These are phyloP conservation scores for Tigriopus japonicus DNA, from an alignment of 1,140 invertebrate species.

Conservation along the genomic window DNA sequence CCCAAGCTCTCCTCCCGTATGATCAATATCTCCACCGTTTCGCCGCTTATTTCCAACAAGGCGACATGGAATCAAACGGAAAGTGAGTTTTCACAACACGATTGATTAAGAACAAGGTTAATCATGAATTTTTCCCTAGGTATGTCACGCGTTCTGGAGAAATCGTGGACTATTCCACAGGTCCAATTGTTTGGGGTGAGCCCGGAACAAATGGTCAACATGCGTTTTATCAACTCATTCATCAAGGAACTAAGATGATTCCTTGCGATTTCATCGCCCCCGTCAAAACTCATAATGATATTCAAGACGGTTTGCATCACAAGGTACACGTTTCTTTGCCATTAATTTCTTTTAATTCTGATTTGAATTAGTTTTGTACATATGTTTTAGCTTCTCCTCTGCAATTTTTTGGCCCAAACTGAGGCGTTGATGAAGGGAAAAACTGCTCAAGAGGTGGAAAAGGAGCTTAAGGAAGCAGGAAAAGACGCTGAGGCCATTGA, in stretches of 20 bases:
- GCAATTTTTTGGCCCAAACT: slow-evolving; percentile 97
- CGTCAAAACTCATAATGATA: slow-evolving; percentile 77
- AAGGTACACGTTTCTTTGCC: slow-evolving; percentile 30
- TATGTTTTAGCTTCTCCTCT: slow-evolving; percentile 60
- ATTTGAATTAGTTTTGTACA: slow-evolving; percentile 6
- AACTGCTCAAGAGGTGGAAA: slow-evolving; percentile 36
- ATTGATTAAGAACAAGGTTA: slow-evolving; percentile 12
- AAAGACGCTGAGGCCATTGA: slow-evolving; percentile 34
- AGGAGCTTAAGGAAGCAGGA: slow-evolving; percentile 24
- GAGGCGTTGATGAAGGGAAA: slow-evolving; percentile 92
- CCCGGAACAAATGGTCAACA: slow-evolving; percentile 99
- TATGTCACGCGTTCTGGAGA: slow-evolving; percentile 49
- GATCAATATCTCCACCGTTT: slow-evolving; percentile 97
- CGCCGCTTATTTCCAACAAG: slow-evolving; percentile 98
- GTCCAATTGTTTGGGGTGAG: slow-evolving; percentile 87
- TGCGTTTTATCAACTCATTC: slow-evolving; percentile 91
- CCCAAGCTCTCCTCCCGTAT: slow-evolving; percentile 87
- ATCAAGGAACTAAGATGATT: slow-evolving; percentile 59
- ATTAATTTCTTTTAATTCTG: slow-evolving; percentile 14
- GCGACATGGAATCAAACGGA: slow-evolving; percentile 99
- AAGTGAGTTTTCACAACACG: slow-evolving; percentile 49
- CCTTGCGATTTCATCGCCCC: slow-evolving; percentile 95
- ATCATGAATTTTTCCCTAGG: slow-evolving; percentile 18
- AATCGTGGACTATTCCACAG: slow-evolving; percentile 58
- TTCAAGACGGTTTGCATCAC: slow-evolving; percentile 50